phyloP scores from a whole-genome alignment of 2,113 vertebrate genomes.

The Oncorhynchus masou region DNA sequence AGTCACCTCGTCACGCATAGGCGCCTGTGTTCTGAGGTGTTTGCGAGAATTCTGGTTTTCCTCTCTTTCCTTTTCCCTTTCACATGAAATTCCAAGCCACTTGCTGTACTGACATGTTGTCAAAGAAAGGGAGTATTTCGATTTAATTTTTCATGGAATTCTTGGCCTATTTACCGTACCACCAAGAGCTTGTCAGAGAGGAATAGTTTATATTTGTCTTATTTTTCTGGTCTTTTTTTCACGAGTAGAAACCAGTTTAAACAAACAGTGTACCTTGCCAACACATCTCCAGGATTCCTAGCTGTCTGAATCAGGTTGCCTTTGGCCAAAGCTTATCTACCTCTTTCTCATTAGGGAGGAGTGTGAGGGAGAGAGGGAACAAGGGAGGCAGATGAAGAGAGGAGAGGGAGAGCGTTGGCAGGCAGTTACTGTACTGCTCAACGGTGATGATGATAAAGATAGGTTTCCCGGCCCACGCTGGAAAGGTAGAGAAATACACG shows the following conservation, averaged over 20 bases:
- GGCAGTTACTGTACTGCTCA: background rate
- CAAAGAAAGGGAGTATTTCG: too few relatives aligned
- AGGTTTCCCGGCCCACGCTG: background rate
- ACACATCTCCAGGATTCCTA: background rate
- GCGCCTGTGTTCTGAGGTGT: too few relatives aligned
- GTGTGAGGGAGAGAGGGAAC: slow-evolving; percentile 10
- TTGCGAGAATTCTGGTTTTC: too few relatives aligned
- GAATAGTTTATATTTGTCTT: too few relatives aligned
- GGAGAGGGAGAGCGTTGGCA: background rate
- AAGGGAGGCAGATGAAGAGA: background rate
- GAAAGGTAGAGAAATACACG: background rate
- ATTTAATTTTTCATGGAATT: too few relatives aligned
- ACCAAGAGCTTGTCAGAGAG: too few relatives aligned
- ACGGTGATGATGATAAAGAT: background rate
- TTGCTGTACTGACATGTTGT: too few relatives aligned
- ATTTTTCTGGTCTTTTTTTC: background rate
- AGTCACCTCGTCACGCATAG: too few relatives aligned
- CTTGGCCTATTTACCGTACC: too few relatives aligned
- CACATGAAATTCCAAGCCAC: too few relatives aligned
- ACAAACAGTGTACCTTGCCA: slow-evolving; percentile 27
- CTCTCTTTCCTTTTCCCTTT: too few relatives aligned
- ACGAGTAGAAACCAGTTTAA: slow-evolving; percentile 10
- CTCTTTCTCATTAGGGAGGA: background rate
- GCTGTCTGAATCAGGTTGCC: slow-evolving; percentile 22
- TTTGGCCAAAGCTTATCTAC: slow-evolving; percentile 2